Evolutionary conservation across 2,888 invertebrate species (phyloP), one percentile per base, ranked within the genome.

Genomic region (Eudemis profundana): DNA sequence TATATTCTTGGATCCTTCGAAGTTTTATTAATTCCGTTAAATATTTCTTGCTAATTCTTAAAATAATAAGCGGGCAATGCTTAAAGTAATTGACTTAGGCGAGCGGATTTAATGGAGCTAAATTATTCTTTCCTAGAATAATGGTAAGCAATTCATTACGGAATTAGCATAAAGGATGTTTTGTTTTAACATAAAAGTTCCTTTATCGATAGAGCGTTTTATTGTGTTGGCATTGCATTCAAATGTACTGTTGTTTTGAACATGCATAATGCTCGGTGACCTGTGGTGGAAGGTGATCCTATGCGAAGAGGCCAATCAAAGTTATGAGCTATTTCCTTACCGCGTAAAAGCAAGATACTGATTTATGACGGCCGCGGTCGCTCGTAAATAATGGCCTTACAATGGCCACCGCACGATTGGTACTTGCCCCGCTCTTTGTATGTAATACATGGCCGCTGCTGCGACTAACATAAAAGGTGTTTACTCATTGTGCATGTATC

Each of bases 261-360:
- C 33, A 21, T 44, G 61, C 60, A 56, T 49, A 65, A 61, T 56
- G 50, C 23, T 27, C 38, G 46, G 17, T 38, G 57, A 53, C 59
- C 29, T 29, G 19, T 14, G 42, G 44, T 46, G 67, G 75, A 76
- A 82, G 81, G 79, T 75, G 70, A 78, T 75, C 78, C 79, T 78
- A 77, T 67, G 71, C 71, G 72, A 79, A 76, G 72, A 76, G 79
- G 72, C 79, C 78, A 83, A 84, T 86, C 83, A 81, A 83, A 82
- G 72, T 81, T 83, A 85, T 81, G 81, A 81, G 77, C 80, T 78
- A 82, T 86, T 83, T 83, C 78, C 74, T 78, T 70, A 69, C 74
- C 65, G 66, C 77, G 78, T 81, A 78, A 77, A 82, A 75, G 74
- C 71, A 70, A 77, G 74, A 78, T 81, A 78, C 78, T 78, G 81